Evolutionary conservation across 2,797 vertebrate species (phyloP).

Genomic region (Dendrocincla fuliginosa): DNA sequence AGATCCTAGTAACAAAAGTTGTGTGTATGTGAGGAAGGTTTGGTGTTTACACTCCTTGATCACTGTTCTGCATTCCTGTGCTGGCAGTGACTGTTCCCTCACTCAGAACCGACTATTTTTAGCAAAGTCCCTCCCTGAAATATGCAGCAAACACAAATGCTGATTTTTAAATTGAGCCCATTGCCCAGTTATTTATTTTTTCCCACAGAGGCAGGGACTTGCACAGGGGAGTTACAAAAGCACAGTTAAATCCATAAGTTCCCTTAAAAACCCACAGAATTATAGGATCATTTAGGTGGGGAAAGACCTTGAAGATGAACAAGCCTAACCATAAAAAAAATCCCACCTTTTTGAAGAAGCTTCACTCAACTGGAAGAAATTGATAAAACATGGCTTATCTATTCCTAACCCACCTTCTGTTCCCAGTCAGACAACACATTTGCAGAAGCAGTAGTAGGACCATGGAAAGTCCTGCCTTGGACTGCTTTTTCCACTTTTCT

Average conservation of each 20-base stretch:
- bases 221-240: neutral
- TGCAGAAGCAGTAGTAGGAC: neutral
- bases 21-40: neutral
- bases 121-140: neutral
- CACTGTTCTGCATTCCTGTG: neutral
- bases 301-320: neutral
- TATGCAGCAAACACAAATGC: neutral
- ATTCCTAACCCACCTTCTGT: neutral
- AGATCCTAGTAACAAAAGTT: neutral
- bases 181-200: neutral
- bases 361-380: neutral
- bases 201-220: neutral
- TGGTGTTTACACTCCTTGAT: neutral
- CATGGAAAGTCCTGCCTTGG: neutral
- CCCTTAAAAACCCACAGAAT: neutral
- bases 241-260: fast-evolving
- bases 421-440: neutral
- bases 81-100: neutral
- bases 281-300: neutral
- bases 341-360: neutral
- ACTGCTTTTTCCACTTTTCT: neutral
- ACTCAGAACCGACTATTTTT: neutral
- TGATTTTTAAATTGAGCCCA: neutral
- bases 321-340: neutral
- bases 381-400: neutral